Evolutionary conservation across 2,113 vertebrate species (phyloP), one percentile per base, ranked within the genome.

Genomic region (Heterotis niloticus): DNA sequence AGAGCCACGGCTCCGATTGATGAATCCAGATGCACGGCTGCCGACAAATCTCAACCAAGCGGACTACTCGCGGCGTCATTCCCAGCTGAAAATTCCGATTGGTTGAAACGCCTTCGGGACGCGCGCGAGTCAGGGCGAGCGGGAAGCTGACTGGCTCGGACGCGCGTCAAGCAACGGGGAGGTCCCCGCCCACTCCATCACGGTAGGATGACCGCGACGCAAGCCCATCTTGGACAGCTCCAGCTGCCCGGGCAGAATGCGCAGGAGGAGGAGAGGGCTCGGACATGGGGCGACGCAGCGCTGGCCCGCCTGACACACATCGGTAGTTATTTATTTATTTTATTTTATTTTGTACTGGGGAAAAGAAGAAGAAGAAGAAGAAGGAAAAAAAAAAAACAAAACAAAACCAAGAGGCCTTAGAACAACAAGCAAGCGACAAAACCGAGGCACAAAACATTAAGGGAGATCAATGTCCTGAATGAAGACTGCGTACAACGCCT

Each of bases 401-500:
- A 78, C 82, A 76, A 86, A 85, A 89, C 85, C 90, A 78, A 85
- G 90, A 90, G 88, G 90, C 89, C 88, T 84, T 83, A 85, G 81
- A 81, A 81, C 77, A 77, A 29, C 60, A 81, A 77, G 69, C 70
- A 78, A 79, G 76, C 71, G 81, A 74, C 62, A 85, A 84, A 80
- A 91, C 83, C 88, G 86, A 67, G 88, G 87, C 74, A 87, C 79
- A 82, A 62, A 80, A 82, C 73, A 81, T 78, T 76, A 84, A 81
- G 85, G 34, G 77, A 83, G 79, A 91, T 90, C 86, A 88, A 96
- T 96, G 95, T 94, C 94, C 95, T 94, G 94, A 95, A 94, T 96
- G 95, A 96, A 95, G 94, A 94, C 94, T 90, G 93, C 94, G 90
- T 95, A 94, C 92, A 92, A 93, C 95, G 94, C 94, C 91, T 96